Base-by-base conservation (phyloP, 2,113 vertebrate genomes). In the Rhinoderma darwinii region DNA sequence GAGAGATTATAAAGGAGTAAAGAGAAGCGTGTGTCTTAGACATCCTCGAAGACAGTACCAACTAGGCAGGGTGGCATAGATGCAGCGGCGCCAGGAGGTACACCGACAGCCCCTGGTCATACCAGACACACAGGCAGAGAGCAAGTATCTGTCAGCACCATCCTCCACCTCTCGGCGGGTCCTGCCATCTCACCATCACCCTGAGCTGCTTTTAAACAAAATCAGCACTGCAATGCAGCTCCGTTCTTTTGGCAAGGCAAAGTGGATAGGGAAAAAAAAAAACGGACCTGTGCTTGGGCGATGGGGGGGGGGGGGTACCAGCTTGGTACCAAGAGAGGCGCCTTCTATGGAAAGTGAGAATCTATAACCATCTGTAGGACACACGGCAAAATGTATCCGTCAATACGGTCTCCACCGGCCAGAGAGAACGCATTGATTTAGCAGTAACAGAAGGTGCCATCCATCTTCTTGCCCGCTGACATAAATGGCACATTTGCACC, bases 141-240 rank as follows among this genome's bases (percentile, higher is more conserved):
- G n/a, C 43, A 30, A 35, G 54, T 47, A 86, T 14, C 73, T 25
- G 39, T 85, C 83, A 78, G n/a, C 35, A 35, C 35, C 68, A 59
- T 81, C 68, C 51, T 76, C 66, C 72, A 27, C 12, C 56, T 84
- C 88, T 86, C 75, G 27, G 88, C 12, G 77, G 35, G 77, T 86
- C 77, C 77, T 43, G 85, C 35, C 70, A 54, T 44, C 77, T 39
- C 54, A 22, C 78, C 20, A 74, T 82, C 78, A 74, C 35, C 85
- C 85, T 56, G 12, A 22, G 50, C 73, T 73, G 50, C 76, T 70
- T 9, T 80, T 85, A 84, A 32, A 72, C 47, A 22, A 80, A 82
- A 30, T 30, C 51, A 56, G 78, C 89, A 82, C 90, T 25, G 92
- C 92, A 92, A 84, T 91, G 91, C 92, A 90, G 91, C 89, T 84